A percentile compares a stretch with the other conserved stretches of the same genome.
These are phyloP conservation scores for Ephydatia muelleri DNA, from an alignment of 37 sponge, comb jelly and placozoan species.

Conservation along the genomic window DNA sequence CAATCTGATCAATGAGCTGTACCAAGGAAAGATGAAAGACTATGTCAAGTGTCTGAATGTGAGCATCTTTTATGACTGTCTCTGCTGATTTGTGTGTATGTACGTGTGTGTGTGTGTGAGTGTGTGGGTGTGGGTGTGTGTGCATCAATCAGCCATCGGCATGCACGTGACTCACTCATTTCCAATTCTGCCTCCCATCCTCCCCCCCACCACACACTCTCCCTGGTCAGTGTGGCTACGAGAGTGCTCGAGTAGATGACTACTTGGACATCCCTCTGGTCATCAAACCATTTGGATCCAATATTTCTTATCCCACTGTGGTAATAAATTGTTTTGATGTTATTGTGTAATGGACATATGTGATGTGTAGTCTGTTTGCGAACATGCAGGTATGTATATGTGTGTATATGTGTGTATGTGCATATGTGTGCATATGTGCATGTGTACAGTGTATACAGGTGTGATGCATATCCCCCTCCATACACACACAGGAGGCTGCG, in stretches of 20 bases:
- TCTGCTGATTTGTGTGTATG: background rate
- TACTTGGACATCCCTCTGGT: slow-evolving; percentile 92
- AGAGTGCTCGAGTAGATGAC: slow-evolving; percentile 79
- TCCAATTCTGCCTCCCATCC: background rate
- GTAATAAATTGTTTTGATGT: slow-evolving; percentile 53
- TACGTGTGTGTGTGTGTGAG: background rate
- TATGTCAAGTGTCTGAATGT: slow-evolving; percentile 91
- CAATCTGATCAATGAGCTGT: slow-evolving; percentile 87
- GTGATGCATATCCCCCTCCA: too few relatives aligned
- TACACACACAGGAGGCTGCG: slow-evolving; percentile 68
- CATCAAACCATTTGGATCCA: slow-evolving; percentile 88
- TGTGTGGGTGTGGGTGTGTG: slow-evolving; percentile 6
- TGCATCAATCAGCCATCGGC: background rate
- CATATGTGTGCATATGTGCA: too few relatives aligned
- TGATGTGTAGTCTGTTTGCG: background rate
- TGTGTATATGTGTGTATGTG: slow-evolving; percentile 8
- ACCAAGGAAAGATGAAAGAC: slow-evolving; percentile 90
- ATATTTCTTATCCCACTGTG: slow-evolving; percentile 69
- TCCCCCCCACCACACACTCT: background rate
- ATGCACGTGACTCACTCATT: background rate
- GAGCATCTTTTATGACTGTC: background rate
- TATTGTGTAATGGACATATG: background rate
- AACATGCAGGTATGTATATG: too few relatives aligned
- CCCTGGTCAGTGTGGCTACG: slow-evolving; percentile 66
- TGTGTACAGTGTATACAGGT: too few relatives aligned